phyloP scores from a whole-genome alignment of 2,113 vertebrate genomes.

The Anguilla japonica region DNA sequence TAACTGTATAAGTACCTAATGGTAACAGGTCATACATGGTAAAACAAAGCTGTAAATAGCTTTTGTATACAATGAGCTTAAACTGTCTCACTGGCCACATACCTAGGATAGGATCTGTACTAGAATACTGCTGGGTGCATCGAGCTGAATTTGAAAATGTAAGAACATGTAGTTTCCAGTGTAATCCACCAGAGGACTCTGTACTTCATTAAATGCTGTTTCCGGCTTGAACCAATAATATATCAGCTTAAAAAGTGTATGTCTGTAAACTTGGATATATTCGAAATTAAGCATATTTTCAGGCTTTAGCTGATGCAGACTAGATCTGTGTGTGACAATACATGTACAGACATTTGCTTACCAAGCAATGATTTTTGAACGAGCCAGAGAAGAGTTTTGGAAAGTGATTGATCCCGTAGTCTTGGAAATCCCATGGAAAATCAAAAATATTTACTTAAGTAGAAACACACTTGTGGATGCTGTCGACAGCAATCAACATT shows the following conservation, averaged over 20 bases:
- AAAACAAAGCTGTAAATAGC: too few species aligned
- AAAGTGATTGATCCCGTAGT: too few species aligned
- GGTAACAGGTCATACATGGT: background rate
- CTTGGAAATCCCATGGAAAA: too few species aligned
- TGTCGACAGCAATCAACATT: too few species aligned
- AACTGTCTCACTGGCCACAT: background rate
- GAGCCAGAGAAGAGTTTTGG: too few species aligned
- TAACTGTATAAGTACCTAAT: too few species aligned
- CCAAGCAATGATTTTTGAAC: too few species aligned
- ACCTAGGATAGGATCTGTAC: background rate
- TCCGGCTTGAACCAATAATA: background rate
- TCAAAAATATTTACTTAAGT: too few species aligned
- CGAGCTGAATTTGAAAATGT: background rate
- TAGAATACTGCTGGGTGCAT: background rate
- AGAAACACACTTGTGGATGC: too few species aligned
- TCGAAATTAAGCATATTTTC: too few species aligned
- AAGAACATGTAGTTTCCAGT: background rate
- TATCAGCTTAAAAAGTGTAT: background rate
- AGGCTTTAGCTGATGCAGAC: background rate
- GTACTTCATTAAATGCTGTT: background rate
- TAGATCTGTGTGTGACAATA: background rate
- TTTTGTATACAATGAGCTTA: too few species aligned
- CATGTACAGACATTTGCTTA: too few species aligned
- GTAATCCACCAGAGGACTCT: background rate
- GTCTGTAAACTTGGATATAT: background rate